These are phyloP conservation scores for Helleia helle DNA, from an alignment of 2,888 invertebrate genomes.

Conservation along the genomic window DNA sequence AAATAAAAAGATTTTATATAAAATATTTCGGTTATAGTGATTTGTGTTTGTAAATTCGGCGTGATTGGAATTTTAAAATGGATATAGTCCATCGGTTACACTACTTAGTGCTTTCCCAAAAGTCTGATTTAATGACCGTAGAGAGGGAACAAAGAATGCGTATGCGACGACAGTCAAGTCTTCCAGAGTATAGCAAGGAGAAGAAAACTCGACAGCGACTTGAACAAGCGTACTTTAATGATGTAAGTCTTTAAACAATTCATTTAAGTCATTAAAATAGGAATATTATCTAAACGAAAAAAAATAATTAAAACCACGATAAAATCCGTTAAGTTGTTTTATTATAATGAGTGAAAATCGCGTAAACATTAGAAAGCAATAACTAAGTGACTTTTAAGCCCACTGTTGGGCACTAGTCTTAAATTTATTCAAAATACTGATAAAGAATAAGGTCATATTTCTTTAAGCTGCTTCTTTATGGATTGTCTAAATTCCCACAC, in stretches of 20 bases:
- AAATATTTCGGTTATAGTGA: not conserved
- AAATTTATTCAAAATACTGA: too few species aligned
- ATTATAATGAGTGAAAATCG: too few species aligned
- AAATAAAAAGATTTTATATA: not conserved
- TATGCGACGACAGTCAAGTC: conserved; percentile 62
- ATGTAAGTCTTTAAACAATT: conserved; percentile 40
- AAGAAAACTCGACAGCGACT: conserved; percentile 53
- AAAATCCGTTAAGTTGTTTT: too few species aligned
- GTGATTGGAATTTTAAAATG: conserved; percentile 42
- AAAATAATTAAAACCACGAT: too few species aligned
- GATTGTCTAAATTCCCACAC: too few species aligned
- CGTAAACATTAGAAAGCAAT: too few species aligned
- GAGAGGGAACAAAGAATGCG: conserved; percentile 63
- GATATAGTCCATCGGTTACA: conserved; percentile 67
- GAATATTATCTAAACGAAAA: too few species aligned
- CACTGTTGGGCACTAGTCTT: too few species aligned
- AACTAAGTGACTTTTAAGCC: too few species aligned
- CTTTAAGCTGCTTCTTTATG: too few species aligned
- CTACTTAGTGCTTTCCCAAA: conserved; percentile 65
- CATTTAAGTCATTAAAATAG: too few species aligned
- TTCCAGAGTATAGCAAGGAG: conserved; percentile 62
- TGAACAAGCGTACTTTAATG: conserved; percentile 62
- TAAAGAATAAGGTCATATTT: too few species aligned
- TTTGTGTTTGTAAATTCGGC: not conserved
- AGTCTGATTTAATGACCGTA: conserved; percentile 68